phyloP scores from a whole-genome alignment of 2,113 vertebrate species.

The Cardinalis cardinalis region DNA sequence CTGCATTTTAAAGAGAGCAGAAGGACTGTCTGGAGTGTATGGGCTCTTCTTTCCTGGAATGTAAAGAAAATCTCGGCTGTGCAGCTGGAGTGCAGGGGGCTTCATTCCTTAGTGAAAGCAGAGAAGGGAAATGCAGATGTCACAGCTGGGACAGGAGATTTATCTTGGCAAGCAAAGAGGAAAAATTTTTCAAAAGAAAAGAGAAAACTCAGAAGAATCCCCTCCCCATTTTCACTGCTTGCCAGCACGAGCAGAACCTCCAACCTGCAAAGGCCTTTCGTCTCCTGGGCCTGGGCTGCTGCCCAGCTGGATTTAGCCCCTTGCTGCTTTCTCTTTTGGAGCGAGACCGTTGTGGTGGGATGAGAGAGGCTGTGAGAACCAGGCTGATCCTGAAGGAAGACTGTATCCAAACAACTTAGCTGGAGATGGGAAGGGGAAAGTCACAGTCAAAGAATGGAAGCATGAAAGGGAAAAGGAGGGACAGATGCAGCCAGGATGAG shows the following conservation, averaged over 20 bases:
- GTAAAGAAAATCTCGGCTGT: constrained; percentile 62
- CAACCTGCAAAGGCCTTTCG: constrained; percentile 37
- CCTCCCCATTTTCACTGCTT: constrained; percentile 59
- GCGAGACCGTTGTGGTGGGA: neutral
- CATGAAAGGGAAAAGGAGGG: neutral
- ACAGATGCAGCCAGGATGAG: neutral
- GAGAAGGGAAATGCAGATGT: constrained; percentile 72
- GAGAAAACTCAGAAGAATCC: constrained; percentile 73
- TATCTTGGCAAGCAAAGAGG: constrained; percentile 74
- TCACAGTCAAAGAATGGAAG: neutral
- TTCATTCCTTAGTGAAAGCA: constrained; percentile 67
- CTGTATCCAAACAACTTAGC: neutral
- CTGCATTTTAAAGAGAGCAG: constrained; percentile 43
- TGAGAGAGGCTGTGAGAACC: constrained; percentile 34
- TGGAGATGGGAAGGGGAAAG: neutral
- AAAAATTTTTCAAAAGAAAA: constrained; percentile 76
- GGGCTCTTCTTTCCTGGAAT: constrained; percentile 57
- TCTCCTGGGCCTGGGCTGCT: constrained; percentile 33
- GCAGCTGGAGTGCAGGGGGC: constrained; percentile 67
- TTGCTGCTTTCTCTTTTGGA: constrained; percentile 33
- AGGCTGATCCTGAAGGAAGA: neutral
- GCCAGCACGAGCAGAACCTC: constrained; percentile 62
- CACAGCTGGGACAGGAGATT: constrained; percentile 74
- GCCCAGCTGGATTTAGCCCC: constrained; percentile 50
- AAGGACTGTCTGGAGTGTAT: constrained; percentile 62